A percentile compares a stretch with the other conserved stretches of the same genome.
Evolutionary conservation across 2,888 invertebrate genomes (phyloP).

Genomic region (Acanthoscelides obtectus): DNA sequence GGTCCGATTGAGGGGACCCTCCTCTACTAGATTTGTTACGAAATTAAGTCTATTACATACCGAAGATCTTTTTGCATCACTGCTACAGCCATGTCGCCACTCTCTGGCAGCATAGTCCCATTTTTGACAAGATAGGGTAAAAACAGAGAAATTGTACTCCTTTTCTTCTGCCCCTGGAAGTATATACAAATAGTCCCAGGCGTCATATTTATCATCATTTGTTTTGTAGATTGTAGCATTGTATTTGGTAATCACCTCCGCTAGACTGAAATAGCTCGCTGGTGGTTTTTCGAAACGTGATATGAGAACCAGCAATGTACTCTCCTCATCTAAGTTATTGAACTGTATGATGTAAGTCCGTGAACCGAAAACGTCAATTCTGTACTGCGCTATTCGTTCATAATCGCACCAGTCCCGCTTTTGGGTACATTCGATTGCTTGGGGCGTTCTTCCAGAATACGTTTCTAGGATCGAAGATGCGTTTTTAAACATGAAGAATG

Average conservation of each 20-base stretch:
- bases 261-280: slow-evolving; percentile 12
- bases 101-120: slow-evolving; percentile 1
- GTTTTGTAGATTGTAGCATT: slow-evolving; percentile 5
- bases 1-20: too few species aligned
- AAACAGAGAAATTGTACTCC: slow-evolving; percentile 5
- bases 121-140: neutral
- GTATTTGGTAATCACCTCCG: slow-evolving; percentile 1
- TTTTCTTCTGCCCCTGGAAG: slow-evolving; percentile 16
- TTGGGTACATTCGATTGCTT: slow-evolving; percentile 2
- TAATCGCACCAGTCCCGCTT: slow-evolving; percentile 10
- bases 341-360: slow-evolving; percentile 23
- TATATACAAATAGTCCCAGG: slow-evolving; percentile 23
- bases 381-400: slow-evolving; percentile 20
- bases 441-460: slow-evolving; percentile 15
- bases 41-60: too few species aligned
- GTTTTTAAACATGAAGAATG: slow-evolving; percentile 7
- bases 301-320: slow-evolving; percentile 17
- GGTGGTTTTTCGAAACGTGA: slow-evolving; percentile 24
- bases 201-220: slow-evolving; percentile 14
- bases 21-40: too few species aligned
- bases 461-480: neutral
- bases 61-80: neutral
- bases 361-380: slow-evolving; percentile 19
- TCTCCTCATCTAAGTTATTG: slow-evolving; percentile 10
- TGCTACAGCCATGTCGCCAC: slow-evolving; percentile 2